Conservation (phyloP, 2,888 invertebrate species). For the Drosophila anceps region DNA sequence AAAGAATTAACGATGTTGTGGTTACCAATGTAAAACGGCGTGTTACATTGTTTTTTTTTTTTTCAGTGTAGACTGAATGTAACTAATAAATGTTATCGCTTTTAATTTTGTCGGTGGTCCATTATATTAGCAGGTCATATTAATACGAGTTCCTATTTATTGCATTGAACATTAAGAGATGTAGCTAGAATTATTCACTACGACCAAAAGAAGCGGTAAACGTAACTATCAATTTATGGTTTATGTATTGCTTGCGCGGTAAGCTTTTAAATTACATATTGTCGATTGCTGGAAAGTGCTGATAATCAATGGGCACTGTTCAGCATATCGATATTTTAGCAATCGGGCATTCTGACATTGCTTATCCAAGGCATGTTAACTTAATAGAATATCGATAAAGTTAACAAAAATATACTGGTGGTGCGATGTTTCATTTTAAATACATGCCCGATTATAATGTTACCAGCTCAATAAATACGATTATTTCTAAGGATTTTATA, state of each 20-base stretch:
- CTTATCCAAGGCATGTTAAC: not conserved
- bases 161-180: not conserved
- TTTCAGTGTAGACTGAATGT: slow-evolving; percentile 30
- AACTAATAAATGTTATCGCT: slow-evolving; percentile 41
- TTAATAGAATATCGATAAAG: not conserved
- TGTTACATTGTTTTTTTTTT: slow-evolving; percentile 35
- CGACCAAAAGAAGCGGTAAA: not conserved
- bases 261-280: not conserved
- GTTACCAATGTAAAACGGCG: slow-evolving; percentile 54
- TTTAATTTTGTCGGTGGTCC: not conserved
- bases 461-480: not conserved
- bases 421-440: not conserved
- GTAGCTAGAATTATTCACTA: not conserved
- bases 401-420: not conserved
- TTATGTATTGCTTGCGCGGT: not conserved
- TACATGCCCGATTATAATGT: not conserved
- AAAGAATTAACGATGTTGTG: slow-evolving; percentile 70
- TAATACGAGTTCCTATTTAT: not conserved
- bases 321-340: not conserved
- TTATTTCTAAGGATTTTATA: not conserved
- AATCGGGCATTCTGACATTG: not conserved
- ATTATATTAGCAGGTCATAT: slow-evolving; percentile 4
- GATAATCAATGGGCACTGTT: not conserved
- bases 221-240: not conserved
- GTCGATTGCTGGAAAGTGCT: not conserved